phyloP scores from a whole-genome alignment of 2,113 vertebrate genomes.

The Engystomops pustulosus region DNA sequence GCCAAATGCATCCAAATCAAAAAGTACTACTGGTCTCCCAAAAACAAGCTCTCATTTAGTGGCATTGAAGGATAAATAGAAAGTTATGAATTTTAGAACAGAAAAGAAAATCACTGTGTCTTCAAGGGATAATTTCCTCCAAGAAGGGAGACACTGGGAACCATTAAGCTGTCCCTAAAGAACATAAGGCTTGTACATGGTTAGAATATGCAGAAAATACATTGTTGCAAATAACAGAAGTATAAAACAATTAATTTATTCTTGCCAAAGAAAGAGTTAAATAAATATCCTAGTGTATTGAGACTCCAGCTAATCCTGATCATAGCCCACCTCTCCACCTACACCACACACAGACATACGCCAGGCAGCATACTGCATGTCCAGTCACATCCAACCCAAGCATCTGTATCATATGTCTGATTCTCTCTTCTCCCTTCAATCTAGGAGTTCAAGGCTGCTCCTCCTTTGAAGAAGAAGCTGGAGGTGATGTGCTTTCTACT shows the following conservation, averaged over 20 bases:
- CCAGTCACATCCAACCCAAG: conserved; percentile 57
- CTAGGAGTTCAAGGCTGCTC: conserved; percentile 60
- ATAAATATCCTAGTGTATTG: conserved; percentile 4
- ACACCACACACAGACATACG: conserved; percentile 53
- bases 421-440: conserved; percentile 62
- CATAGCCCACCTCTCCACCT: conserved; percentile 11
- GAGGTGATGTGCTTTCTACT: conserved; percentile 71
- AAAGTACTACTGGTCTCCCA: no score
- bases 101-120: no score
- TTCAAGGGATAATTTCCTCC: no score
- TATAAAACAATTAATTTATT: not conserved
- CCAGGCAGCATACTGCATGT: conserved; percentile 44
- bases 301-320: conserved; percentile 43
- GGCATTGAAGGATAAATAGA: no score
- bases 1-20: no score
- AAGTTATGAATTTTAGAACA: no score
- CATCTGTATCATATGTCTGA: conserved; percentile 74
- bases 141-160: no score
- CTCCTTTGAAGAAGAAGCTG: conserved; percentile 68
- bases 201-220: no score
- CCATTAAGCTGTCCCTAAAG: no score
- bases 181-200: no score
- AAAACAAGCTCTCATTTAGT: no score
- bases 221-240: not conserved
- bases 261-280: conserved; percentile 10